Evolutionary conservation across 2,797 vertebrate species (phyloP).

Genomic region (Tauraco hartlaubi): DNA sequence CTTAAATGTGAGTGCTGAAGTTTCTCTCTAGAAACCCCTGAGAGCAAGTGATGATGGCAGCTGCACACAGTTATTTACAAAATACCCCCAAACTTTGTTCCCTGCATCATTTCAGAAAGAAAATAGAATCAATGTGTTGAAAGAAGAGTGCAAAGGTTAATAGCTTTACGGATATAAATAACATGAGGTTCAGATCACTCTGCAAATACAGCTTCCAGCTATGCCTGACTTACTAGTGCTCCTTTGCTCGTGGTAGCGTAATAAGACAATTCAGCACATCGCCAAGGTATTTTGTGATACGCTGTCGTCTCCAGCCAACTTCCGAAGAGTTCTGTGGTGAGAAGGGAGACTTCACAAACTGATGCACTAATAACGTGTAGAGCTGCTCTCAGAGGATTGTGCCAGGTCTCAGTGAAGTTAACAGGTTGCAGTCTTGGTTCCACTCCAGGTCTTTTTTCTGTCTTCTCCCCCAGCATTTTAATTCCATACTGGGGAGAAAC

Average conservation of each 20-base stretch:
- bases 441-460: background rate
- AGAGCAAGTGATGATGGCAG: background rate
- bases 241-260: background rate
- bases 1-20: background rate
- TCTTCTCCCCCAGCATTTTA: background rate
- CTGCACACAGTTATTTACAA: background rate
- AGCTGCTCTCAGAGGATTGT: background rate
- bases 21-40: background rate
- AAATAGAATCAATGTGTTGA: background rate
- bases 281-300: background rate
- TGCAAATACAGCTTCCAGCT: background rate
- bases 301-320: background rate
- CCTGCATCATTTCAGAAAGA: background rate
- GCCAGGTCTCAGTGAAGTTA: background rate
- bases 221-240: background rate
- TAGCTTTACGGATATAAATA: background rate
- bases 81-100: background rate
- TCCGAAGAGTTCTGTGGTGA: background rate
- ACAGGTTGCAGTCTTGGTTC: background rate
- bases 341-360: background rate
- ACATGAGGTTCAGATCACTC: background rate
- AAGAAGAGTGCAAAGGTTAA: slow-evolving; percentile 22
- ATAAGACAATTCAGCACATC: background rate
- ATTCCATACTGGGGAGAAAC: background rate
- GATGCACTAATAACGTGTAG: background rate